These are phyloP conservation scores for Cydia amplana DNA, from an alignment of 1,140 invertebrate genomes.

Conservation along the genomic window DNA sequence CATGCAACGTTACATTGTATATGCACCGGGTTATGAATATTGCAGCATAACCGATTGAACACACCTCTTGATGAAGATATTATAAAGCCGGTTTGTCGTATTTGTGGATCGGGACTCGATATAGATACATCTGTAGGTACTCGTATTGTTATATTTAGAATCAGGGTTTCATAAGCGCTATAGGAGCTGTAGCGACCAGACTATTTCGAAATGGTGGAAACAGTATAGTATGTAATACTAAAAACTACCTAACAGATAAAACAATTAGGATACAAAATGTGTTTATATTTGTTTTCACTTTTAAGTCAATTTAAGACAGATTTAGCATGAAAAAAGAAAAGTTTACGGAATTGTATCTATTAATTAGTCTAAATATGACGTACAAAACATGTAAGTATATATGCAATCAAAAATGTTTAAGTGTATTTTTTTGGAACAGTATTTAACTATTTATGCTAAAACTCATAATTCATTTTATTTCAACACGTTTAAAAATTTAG, in stretches of 20 bases:
- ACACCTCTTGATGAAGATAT: conserved; percentile 75
- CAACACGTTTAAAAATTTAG: not conserved
- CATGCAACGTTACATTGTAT: conserved; percentile 16
- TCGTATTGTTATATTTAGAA: conserved; percentile 21
- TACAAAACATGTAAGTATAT: too few species aligned
- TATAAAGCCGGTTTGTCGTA: conserved; percentile 65
- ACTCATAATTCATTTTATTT: not conserved
- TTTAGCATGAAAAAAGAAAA: too few species aligned
- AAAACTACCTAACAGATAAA: too few species aligned
- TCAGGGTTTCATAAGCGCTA: conserved; percentile 7
- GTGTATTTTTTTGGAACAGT: not conserved
- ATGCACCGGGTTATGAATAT: conserved; percentile 40
- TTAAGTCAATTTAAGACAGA: too few species aligned
- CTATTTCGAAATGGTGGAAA: not conserved
- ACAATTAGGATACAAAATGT: too few species aligned
- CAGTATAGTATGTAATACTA: too few species aligned
- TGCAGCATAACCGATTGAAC: conserved; percentile 64
- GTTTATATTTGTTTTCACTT: too few species aligned
- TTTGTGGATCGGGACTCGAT: conserved; percentile 61
- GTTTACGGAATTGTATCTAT: too few species aligned
- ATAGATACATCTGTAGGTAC: conserved; percentile 18
- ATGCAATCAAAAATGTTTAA: too few species aligned
- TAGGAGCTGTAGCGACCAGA: not conserved
- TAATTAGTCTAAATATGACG: too few species aligned
- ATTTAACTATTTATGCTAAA: not conserved